These are phyloP conservation scores for Chondrilla cf. caribensis DNA, from an alignment of 37 sponge, comb jelly and placozoan species.

Conservation along the genomic window DNA sequence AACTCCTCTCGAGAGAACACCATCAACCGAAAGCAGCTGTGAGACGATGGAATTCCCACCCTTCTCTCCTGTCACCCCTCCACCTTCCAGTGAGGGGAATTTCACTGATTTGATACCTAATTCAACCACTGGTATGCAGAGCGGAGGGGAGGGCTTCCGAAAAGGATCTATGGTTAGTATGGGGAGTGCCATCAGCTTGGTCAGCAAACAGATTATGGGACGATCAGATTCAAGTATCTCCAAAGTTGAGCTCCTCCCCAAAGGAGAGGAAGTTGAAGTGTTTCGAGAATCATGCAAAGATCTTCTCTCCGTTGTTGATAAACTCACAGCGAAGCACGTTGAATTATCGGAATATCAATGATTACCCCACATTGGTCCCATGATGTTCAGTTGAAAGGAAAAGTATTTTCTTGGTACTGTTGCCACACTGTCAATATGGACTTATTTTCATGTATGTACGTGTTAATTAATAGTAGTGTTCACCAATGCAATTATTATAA, in stretches of 20 bases:
- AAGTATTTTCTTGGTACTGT: too few relatives aligned
- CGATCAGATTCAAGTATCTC: slow-evolving; percentile 12
- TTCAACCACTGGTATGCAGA: too few relatives aligned
- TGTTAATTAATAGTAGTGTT: background rate
- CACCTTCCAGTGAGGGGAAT: too few relatives aligned
- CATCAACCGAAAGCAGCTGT: background rate
- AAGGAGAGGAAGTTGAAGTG: background rate
- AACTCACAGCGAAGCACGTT: background rate
- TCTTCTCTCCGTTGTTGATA: background rate
- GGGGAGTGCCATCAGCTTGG: background rate
- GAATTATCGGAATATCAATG: background rate
- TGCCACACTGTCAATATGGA: background rate
- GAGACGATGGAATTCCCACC: background rate
- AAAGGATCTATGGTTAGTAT: background rate
- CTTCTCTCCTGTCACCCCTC: too few relatives aligned
- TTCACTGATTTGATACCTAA: too few relatives aligned
- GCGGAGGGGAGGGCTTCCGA: too few relatives aligned
- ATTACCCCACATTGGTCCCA: background rate
- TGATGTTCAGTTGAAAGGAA: too few relatives aligned
- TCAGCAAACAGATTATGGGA: background rate
- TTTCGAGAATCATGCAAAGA: background rate
- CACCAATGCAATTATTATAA: background rate
- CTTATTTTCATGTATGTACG: background rate
- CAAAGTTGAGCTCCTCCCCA: background rate
- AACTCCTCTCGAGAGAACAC: background rate